Evolutionary conservation across 2,797 vertebrate species (phyloP).

Genomic region (Natrix natrix): DNA sequence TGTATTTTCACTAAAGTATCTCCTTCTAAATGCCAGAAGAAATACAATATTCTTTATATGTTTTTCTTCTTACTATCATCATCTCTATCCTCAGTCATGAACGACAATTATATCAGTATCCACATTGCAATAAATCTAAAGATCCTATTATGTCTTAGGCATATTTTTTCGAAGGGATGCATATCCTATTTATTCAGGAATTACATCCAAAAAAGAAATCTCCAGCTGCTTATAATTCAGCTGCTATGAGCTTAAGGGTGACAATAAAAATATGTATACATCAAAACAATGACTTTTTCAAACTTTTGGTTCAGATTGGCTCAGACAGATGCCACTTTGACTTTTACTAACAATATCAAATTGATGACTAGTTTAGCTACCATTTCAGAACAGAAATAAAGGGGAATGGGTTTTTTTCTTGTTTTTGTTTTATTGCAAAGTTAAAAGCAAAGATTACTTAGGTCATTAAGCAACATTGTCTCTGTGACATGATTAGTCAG

Average conservation of each 20-base stretch:
- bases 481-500: conserved; percentile 99
- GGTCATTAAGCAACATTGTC: conserved; percentile 99
- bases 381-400: conserved; percentile 57
- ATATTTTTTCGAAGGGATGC: conserved; percentile 49
- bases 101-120: conserved; percentile 53
- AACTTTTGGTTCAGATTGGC: conserved; percentile 68
- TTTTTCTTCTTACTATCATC: conserved; percentile 42
- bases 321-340: conserved; percentile 63
- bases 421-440: conserved; percentile 77
- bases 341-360: conserved; percentile 66
- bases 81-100: conserved; percentile 7
- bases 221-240: conserved; percentile 41
- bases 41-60: conserved; percentile 51
- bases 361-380: conserved; percentile 59
- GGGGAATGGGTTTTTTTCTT: conserved; percentile 71
- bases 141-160: conserved; percentile 63
- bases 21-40: conserved; percentile 61
- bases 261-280: conserved; percentile 63
- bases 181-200: conserved; percentile 33
- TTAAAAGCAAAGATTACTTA: conserved; percentile 89
- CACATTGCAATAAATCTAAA: conserved; percentile 33
- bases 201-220: conserved; percentile 21
- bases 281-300: conserved; percentile 63
- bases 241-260: conserved; percentile 47
- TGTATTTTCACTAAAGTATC: conserved; percentile 55